Evolutionary conservation across 2,888 invertebrate genomes (phyloP).

Genomic region (Pegoplata infirma): DNA sequence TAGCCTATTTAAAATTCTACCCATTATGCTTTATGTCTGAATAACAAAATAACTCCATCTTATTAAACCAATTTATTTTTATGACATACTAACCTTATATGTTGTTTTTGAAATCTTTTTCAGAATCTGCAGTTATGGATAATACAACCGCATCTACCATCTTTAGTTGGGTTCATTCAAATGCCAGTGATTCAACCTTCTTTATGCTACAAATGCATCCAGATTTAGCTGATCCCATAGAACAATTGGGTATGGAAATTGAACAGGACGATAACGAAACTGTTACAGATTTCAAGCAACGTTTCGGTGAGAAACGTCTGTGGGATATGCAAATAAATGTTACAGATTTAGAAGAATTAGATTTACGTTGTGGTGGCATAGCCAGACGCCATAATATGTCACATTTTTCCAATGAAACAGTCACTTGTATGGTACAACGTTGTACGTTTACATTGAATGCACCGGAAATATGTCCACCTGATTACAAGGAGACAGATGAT

Average conservation of each 20-base stretch:
- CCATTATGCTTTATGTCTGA: too few species aligned
- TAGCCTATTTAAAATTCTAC: too few species aligned
- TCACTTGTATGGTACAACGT: conserved; percentile 87
- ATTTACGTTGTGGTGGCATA: conserved; percentile 86
- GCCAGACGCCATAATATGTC: conserved; percentile 84
- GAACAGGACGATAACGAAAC: conserved; percentile 86
- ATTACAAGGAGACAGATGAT: conserved; percentile 87
- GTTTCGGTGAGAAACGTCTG: conserved; percentile 84
- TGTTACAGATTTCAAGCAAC: conserved; percentile 85
- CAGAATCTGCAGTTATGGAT: conserved; percentile 29
- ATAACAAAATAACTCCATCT: too few species aligned
- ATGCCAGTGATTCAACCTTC: conserved; percentile 79
- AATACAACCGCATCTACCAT: conserved; percentile 19
- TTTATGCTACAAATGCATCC: conserved; percentile 86
- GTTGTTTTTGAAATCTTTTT: too few species aligned
- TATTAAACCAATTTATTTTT: too few species aligned
- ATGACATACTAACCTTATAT: too few species aligned
- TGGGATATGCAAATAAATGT: conserved; percentile 85
- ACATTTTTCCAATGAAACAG: conserved; percentile 81
- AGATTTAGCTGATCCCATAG: conserved; percentile 86
- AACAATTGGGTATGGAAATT: conserved; percentile 87
- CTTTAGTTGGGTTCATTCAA: conserved; percentile 74
- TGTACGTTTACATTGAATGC: conserved; percentile 87
- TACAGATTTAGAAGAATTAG: conserved; percentile 85
- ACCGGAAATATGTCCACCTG: conserved; percentile 88